Evolutionary conservation across 2,888 invertebrate genomes (phyloP).

Genomic region (Andrena minutula): DNA sequence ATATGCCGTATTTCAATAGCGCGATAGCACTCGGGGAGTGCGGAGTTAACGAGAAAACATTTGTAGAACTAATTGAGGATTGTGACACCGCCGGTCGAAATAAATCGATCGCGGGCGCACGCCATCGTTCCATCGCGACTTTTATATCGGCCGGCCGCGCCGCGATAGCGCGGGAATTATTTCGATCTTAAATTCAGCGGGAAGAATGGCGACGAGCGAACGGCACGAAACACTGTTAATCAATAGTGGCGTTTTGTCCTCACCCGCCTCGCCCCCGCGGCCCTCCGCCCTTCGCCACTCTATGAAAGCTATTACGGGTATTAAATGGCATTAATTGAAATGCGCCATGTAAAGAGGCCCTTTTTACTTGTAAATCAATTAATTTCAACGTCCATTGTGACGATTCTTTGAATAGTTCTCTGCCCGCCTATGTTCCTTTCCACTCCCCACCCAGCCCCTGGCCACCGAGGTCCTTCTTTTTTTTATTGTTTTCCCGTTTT

Average conservation of each 20-base stretch:
- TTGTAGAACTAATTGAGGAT: conserved; percentile 65
- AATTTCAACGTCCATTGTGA: conserved; percentile 27
- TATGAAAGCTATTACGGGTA: conserved; percentile 35
- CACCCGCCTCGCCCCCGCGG: background rate
- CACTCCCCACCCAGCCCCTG: background rate
- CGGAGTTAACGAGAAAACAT: conserved; percentile 64
- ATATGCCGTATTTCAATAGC: conserved; percentile 64
- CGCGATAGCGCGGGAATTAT: conserved; percentile 1
- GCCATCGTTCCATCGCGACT: conserved; percentile 12
- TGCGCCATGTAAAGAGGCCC: conserved; percentile 29
- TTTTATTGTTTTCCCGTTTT: background rate
- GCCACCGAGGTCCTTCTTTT: background rate
- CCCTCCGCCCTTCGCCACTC: background rate
- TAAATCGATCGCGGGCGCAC: conserved; percentile 54
- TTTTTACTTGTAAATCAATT: conserved; percentile 52
- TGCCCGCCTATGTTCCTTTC: background rate
- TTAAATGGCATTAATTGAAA: conserved; percentile 51
- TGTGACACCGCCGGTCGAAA: conserved; percentile 47
- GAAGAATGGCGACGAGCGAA: background rate
- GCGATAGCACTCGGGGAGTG: conserved; percentile 31
- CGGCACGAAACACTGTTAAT: conserved; percentile 33
- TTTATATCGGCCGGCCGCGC: background rate
- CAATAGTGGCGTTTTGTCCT: conserved; percentile 32
- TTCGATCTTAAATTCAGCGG: conserved; percentile 23
- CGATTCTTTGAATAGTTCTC: conserved; percentile 31